Evolutionary conservation across 1,140 invertebrate species (phyloP), one percentile per base, ranked within the genome.

Genomic region (Drosophila pseudoananassae): DNA sequence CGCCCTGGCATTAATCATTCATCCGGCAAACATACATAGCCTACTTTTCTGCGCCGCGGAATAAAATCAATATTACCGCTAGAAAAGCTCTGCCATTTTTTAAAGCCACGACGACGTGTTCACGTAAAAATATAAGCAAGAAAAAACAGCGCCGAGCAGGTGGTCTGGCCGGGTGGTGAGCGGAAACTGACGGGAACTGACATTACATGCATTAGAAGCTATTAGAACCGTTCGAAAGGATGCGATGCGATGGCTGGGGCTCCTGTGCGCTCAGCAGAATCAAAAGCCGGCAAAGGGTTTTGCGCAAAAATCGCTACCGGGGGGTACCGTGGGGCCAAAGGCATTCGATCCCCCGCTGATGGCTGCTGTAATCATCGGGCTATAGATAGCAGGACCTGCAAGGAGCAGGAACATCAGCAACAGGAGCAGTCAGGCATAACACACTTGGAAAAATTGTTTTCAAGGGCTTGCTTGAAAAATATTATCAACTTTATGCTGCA

Each of bases 181-280:
- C 72, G 81, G 81, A 84, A 85, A 64, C 77, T 84, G 81, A 84
- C 73, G 73, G 76, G 81, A 80, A 80, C 73, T 84, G 81, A 85
- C 80, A 85, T 84, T 77, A 84, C 80, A 84, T 80, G 80, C 80
- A 84, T 84, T 85, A 84, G 80, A 85, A 84, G 80, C 80, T 84
- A 85, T 85, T 84, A 84, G 76, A 85, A 73, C 54, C 50, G 46
- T 69, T 73, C 63, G 76, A 58, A 60, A 52, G 77, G 76, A 72
- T 84, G 81, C 72, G 61, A 56, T 59, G 27, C 72, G 61, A 56
- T 59, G 27, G 54, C 71, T 36, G 33, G 33, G 58, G 25, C 45
- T 75, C 52, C 65, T 64, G 53, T 65, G 46, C 54, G 56, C 51
- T 72, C 43, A 64, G 72, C 57, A 55, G 65, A 50, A 80, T 80